phyloP scores from a whole-genome alignment of 1,140 invertebrate genomes.

The Acromyrmex echinatior region DNA sequence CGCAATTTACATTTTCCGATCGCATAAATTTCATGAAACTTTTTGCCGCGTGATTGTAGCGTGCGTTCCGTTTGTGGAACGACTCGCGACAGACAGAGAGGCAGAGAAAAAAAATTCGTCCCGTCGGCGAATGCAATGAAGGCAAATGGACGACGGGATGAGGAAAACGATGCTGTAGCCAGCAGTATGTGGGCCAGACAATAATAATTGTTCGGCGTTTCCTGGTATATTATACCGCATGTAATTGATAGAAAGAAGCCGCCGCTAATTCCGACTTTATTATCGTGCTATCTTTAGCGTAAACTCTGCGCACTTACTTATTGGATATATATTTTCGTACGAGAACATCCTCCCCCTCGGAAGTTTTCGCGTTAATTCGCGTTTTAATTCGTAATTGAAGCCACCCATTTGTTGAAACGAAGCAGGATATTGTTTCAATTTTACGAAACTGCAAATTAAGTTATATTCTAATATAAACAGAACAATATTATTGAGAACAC shows the following conservation, averaged over 20 bases:
- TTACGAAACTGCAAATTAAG: not conserved
- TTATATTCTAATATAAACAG: not conserved
- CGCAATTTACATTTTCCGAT: conserved; percentile 49
- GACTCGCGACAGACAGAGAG: conserved; percentile 31
- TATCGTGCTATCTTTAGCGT: conserved; percentile 70
- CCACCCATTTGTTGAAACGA: not conserved
- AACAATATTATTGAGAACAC: not conserved
- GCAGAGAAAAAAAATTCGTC: conserved; percentile 60
- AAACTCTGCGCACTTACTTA: conserved; percentile 17
- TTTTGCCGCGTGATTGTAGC: conserved; percentile 20
- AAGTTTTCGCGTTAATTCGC: not conserved
- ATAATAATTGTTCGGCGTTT: conserved; percentile 81
- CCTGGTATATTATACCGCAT: conserved; percentile 79
- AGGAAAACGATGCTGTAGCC: conserved; percentile 59
- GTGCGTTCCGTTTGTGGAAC: conserved; percentile 32
- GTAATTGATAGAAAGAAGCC: conserved; percentile 80
- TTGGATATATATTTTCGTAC: conserved; percentile 31
- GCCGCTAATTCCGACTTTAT: conserved; percentile 70
- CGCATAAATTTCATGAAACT: conserved; percentile 53
- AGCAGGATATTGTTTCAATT: not conserved
- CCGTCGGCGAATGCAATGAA: conserved; percentile 74
- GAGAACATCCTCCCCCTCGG: not conserved
- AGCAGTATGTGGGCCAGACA: conserved; percentile 80
- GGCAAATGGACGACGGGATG: conserved; percentile 72
- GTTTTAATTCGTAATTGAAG: conserved; percentile 11